Conservation (phyloP, 2,888 invertebrate species). For the Eupithecia inturbata region DNA sequence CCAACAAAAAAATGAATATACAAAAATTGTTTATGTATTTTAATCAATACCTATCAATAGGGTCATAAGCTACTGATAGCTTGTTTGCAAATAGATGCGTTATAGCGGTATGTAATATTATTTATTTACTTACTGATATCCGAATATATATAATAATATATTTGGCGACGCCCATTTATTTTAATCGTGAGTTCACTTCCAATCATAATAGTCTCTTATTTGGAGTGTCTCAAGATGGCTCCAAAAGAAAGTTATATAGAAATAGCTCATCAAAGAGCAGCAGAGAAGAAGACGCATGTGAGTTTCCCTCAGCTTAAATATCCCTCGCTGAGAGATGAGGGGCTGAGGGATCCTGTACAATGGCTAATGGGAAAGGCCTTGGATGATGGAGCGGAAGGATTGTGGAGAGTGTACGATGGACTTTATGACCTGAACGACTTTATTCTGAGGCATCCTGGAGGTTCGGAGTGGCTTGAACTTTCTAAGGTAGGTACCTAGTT, state of each 20-base stretch:
- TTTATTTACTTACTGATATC: constrained; percentile 19
- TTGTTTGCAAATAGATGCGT: constrained; percentile 1
- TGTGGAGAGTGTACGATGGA: constrained; percentile 90
- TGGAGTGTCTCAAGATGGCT: constrained; percentile 45
- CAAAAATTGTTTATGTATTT: too few species aligned
- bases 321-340: constrained; percentile 74
- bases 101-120: not conserved
- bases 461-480: constrained; percentile 88
- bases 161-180: constrained; percentile 24
- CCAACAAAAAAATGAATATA: too few species aligned
- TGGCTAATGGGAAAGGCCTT: constrained; percentile 87
- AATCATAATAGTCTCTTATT: not conserved
- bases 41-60: not conserved
- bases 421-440: constrained; percentile 94
- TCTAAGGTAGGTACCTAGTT: constrained; percentile 81
- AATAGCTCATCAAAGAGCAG: constrained; percentile 57
- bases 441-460: constrained; percentile 92
- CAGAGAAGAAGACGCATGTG: constrained; percentile 65
- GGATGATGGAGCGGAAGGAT: constrained; percentile 89
- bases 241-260: constrained; percentile 52
- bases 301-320: constrained; percentile 81
- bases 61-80: constrained; percentile 2
- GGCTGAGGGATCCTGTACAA: constrained; percentile 62
- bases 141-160: constrained; percentile 28
- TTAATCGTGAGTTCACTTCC: constrained; percentile 22